Conservation (phyloP, 2,113 vertebrate species). For the Suncus etruscus region DNA sequence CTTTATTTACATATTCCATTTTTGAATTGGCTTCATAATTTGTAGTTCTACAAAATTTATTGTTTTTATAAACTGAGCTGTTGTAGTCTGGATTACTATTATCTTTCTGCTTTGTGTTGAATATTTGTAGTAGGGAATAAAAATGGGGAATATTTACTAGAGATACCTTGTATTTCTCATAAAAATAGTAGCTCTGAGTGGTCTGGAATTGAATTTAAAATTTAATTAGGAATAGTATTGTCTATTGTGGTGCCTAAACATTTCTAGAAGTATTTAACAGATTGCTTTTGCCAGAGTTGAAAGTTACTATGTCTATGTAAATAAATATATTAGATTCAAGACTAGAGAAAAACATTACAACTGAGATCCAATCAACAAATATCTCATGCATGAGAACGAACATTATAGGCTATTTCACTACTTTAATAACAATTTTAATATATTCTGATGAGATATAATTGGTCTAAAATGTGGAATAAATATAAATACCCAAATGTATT, state of each 20-base stretch:
- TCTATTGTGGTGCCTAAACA: background rate
- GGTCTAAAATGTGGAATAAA: background rate
- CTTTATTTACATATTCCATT: background rate
- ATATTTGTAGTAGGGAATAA: background rate
- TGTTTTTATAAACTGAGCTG: no score
- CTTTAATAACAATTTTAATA: background rate
- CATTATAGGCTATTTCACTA: no score
- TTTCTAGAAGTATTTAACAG: background rate
- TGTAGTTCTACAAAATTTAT: no score
- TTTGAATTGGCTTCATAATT: no score
- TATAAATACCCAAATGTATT: background rate
- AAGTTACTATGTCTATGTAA: background rate
- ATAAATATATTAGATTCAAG: no score
- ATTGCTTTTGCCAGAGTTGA: background rate
- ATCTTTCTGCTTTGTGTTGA: background rate
- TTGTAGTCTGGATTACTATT: no score
- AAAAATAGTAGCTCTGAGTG: background rate
- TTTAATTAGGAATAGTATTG: background rate
- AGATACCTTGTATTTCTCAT: background rate
- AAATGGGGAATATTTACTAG: no score
- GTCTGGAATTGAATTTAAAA: background rate
- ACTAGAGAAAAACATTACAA: no score
- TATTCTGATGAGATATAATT: background rate
- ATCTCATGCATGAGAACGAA: background rate
- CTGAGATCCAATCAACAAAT: no score